phyloP scores from a whole-genome alignment of 2,797 vertebrate genomes.

The Anguilla anguilla region DNA sequence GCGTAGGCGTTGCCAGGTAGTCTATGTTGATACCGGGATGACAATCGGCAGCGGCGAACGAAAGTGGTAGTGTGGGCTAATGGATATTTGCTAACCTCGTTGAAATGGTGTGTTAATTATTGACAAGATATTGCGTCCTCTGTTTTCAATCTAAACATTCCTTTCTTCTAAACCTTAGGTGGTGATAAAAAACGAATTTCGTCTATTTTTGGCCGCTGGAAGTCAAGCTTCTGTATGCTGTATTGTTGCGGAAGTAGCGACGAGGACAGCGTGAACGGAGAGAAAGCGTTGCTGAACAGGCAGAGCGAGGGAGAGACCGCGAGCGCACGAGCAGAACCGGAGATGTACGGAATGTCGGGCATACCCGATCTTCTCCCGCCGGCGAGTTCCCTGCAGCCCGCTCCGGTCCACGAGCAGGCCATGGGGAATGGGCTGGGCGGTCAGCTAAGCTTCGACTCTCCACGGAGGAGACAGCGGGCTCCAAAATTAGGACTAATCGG shows the following conservation, averaged over 20 bases:
- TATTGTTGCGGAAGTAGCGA: slow-evolving; percentile 68
- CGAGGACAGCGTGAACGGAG: slow-evolving; percentile 21
- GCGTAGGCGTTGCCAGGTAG: background rate
- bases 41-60: background rate
- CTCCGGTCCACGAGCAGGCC: slow-evolving; percentile 61
- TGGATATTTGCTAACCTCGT: background rate
- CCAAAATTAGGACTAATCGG: slow-evolving; percentile 80
- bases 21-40: too few relatives aligned
- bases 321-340: slow-evolving; percentile 28
- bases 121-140: slow-evolving; percentile 6
- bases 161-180: background rate
- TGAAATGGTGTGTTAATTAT: slow-evolving; percentile 1
- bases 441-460: slow-evolving; percentile 36
- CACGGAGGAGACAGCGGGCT: slow-evolving; percentile 70
- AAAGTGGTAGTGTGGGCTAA: background rate
- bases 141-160: background rate
- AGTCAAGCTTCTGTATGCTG: slow-evolving; percentile 13
- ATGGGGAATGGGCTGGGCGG: slow-evolving; percentile 43
- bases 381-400: slow-evolving; percentile 64
- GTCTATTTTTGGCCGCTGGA: background rate
- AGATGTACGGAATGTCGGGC: slow-evolving; percentile 75
- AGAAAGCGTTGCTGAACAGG: slow-evolving; percentile 53
- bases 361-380: slow-evolving; percentile 72
- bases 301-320: slow-evolving; percentile 53
- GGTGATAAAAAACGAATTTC: background rate